A percentile compares a stretch with the other conserved stretches of the same genome.
phyloP scores from a whole-genome alignment of 1,140 invertebrate genomes.

The Drosophila asahinai region DNA sequence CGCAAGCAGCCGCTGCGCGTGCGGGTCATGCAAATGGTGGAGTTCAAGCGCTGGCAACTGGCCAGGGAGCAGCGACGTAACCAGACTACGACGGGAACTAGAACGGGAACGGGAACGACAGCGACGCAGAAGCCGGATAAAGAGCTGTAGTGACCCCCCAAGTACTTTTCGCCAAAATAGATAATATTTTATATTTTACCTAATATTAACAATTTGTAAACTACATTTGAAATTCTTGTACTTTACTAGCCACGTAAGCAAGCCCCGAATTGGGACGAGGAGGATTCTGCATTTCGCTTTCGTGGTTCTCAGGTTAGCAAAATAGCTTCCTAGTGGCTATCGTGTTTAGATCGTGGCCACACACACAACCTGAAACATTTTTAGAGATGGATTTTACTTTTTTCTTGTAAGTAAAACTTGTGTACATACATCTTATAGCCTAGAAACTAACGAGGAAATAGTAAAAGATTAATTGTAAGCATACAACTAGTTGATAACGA shows the following conservation, averaged over 20 bases:
- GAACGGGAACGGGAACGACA: constrained; percentile 19
- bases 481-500: constrained; percentile 45
- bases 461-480: constrained; percentile 48
- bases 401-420: constrained; percentile 62
- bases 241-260: constrained; percentile 55
- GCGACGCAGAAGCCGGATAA: constrained; percentile 67
- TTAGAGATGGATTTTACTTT: constrained; percentile 65
- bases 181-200: constrained; percentile 17
- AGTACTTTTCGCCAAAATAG: constrained; percentile 56
- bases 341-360: constrained; percentile 35
- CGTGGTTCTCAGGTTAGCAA: constrained; percentile 41
- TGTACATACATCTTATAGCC: constrained; percentile 62
- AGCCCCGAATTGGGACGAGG: background rate
- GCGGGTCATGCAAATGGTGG: constrained; percentile 82
- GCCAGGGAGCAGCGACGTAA: constrained; percentile 69
- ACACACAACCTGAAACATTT: constrained; percentile 32
- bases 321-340: constrained; percentile 52
- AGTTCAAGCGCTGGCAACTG: constrained; percentile 82
- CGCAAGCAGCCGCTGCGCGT: constrained; percentile 53
- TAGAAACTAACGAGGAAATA: constrained; percentile 34
- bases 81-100: constrained; percentile 43
- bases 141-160: constrained; percentile 72
- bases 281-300: constrained; percentile 40
- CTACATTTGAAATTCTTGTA: constrained; percentile 55
- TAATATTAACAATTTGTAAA: constrained; percentile 38